A percentile compares a stretch with the other conserved stretches of the same genome.
Conservation (phyloP, 1,140 invertebrate genomes). For the Coenobita brevimanus region DNA sequence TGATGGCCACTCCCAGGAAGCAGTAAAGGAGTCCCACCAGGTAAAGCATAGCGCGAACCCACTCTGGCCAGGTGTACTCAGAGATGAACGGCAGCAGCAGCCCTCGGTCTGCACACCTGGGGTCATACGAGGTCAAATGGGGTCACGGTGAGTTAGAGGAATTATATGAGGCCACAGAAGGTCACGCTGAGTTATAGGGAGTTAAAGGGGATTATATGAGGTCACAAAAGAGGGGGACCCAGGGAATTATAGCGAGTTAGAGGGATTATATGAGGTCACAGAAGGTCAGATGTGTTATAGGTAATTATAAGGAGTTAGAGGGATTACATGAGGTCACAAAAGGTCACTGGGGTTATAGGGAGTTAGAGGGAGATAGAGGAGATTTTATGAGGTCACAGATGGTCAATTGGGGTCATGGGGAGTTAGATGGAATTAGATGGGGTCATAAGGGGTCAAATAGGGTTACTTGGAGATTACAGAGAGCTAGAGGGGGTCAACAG, state of each 20-base stretch:
- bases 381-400: too few species aligned
- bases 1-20: conserved; percentile 78
- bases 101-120: conserved; percentile 71
- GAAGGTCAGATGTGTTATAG: neutral
- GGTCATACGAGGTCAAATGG: neutral
- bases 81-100: conserved; percentile 77
- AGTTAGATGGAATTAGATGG: too few species aligned
- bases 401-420: too few species aligned
- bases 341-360: neutral
- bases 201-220: too few species aligned
- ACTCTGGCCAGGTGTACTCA: conserved; percentile 76
- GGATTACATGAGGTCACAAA: too few species aligned
- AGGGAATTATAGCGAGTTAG: neutral
- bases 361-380: neutral
- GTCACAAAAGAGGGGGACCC: too few species aligned
- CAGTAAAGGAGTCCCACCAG: conserved; percentile 77
- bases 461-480: too few species aligned
- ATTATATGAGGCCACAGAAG: neutral
- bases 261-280: too few species aligned
- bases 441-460: too few species aligned
- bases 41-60: conserved; percentile 76
- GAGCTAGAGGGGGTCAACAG: too few species aligned
- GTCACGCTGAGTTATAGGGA: neutral
- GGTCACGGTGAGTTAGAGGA: neutral
- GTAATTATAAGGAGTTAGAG: too few species aligned